Conservation (phyloP, 2,797 vertebrate species). For the Takifugu rubripes region DNA sequence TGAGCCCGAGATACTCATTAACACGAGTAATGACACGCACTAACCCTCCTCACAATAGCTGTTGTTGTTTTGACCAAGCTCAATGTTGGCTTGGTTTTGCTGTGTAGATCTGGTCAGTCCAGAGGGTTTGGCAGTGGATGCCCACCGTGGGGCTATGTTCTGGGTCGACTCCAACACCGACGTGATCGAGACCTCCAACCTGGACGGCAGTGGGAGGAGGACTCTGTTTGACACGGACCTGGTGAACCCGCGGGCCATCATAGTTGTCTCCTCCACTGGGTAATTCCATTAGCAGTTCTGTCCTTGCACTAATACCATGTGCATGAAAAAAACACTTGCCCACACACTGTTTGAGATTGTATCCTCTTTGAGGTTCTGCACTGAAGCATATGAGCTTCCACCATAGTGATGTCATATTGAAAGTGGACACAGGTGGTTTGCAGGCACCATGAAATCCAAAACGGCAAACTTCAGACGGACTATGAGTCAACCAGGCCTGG, state of each 20-base stretch:
- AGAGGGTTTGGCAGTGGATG: constrained; percentile 89
- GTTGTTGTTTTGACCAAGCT: neutral
- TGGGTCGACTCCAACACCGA: constrained; percentile 94
- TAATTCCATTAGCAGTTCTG: constrained; percentile 50
- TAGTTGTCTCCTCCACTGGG: constrained; percentile 88
- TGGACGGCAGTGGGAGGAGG: constrained; percentile 85
- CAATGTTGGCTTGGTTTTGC: neutral
- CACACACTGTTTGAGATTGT: neutral
- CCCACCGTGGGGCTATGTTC: constrained; percentile 82
- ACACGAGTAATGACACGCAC: constrained; percentile 73
- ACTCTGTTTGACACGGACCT: constrained; percentile 85
- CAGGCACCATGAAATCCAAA: constrained; percentile 22
- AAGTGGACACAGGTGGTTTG: constrained; percentile 28
- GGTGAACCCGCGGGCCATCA: constrained; percentile 93
- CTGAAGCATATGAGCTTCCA: constrained; percentile 12
- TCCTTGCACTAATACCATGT: neutral
- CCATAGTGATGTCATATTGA: constrained; percentile 1
- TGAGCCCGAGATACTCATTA: constrained; percentile 87
- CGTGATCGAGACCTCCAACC: constrained; percentile 82
- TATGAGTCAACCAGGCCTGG: constrained; percentile 30
- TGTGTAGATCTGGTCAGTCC: constrained; percentile 87
- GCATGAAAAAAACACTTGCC: constrained; percentile 2
- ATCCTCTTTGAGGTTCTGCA: constrained; percentile 24
- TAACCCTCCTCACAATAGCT: neutral
- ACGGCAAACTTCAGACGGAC: constrained; percentile 8